Evolutionary conservation across 1,140 invertebrate species (phyloP), one percentile per base, ranked within the genome.

Genomic region (Ceratoteleas bidentatus): DNA sequence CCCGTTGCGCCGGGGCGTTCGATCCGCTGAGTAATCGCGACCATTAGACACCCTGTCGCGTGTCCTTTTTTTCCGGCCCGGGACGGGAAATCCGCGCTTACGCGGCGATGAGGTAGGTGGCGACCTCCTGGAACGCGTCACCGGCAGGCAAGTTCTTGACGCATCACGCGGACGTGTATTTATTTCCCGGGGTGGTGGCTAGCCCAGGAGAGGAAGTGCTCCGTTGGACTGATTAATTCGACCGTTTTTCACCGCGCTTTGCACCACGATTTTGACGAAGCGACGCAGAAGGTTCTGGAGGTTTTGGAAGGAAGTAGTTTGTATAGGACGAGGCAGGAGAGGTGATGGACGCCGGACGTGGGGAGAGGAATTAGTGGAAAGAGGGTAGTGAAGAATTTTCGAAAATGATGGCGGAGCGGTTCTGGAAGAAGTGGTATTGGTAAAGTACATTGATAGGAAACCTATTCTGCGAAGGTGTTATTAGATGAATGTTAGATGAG

Each of bases 11-110:
- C 83, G 79, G 78, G n/a, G n/a, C n/a, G 72, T 90, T 90, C 90
- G 89, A 91, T 90, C 86, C 86, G 86, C 85, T 91, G 90, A 91
- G 87, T 91, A 91, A 91, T 91, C 86, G 85, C 73, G 49, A 65
- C 84, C 89, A 91, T 91, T 90, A 90, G 91, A 82, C 85, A 91
- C 86, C 85, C 89, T 89, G 89, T 90, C 88, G 60, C 33, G 65
- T 4, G n/a, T 38, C 40, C 57, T 84, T 62, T 82, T 79, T 82
- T 84, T 76, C 66, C 14, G 65, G 38, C 50, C 57, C 45, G 34
- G 43, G 53, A 66, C 36, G 56, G 62, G 78, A 69, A 76, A 76
- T 68, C 56, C 49, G 61, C 73, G 72, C 38, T n/a, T 53, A 24
- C 14, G 24, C 13, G 36, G 38, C 56, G 53, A 57, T 40, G 62